phyloP scores from a whole-genome alignment of 2,888 invertebrate species.

The Aromia moschata region DNA sequence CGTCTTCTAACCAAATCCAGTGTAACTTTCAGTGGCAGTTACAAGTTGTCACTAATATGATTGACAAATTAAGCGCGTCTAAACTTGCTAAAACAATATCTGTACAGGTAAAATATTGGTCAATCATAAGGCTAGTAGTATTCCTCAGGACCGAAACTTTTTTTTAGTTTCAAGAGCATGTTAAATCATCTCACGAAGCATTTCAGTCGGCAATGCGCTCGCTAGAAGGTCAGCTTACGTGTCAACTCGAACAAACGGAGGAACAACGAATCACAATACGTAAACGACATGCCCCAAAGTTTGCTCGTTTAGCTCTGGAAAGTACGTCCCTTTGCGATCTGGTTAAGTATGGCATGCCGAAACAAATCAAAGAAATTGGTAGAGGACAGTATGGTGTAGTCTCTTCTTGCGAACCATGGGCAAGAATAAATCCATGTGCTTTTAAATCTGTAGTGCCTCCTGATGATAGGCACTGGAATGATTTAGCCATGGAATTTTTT shows the following conservation, averaged over 20 bases:
- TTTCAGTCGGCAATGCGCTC: conserved; percentile 78
- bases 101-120: conserved; percentile 62
- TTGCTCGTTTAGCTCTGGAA: conserved; percentile 83
- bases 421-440: conserved; percentile 77
- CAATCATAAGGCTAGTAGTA: neutral
- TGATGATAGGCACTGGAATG: conserved; percentile 89
- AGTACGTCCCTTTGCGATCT: conserved; percentile 84
- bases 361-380: conserved; percentile 73
- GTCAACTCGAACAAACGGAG: conserved; percentile 80
- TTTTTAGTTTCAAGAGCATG: conserved; percentile 75
- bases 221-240: conserved; percentile 75
- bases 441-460: conserved; percentile 89
- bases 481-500: conserved; percentile 90
- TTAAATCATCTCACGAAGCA: conserved; percentile 79
- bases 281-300: conserved; percentile 81
- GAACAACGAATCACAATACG: conserved; percentile 80
- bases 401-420: conserved; percentile 82
- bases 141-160: too few species aligned
- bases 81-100: conserved; percentile 78
- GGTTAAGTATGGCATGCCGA: conserved; percentile 76
- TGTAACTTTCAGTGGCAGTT: conserved; percentile 73
- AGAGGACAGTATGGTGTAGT: conserved; percentile 92
- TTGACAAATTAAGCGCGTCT: conserved; percentile 75
- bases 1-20: conserved; percentile 58
- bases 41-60: conserved; percentile 73